phyloP scores from a whole-genome alignment of 2,888 invertebrate genomes.

The Hyppa rectilinea region DNA sequence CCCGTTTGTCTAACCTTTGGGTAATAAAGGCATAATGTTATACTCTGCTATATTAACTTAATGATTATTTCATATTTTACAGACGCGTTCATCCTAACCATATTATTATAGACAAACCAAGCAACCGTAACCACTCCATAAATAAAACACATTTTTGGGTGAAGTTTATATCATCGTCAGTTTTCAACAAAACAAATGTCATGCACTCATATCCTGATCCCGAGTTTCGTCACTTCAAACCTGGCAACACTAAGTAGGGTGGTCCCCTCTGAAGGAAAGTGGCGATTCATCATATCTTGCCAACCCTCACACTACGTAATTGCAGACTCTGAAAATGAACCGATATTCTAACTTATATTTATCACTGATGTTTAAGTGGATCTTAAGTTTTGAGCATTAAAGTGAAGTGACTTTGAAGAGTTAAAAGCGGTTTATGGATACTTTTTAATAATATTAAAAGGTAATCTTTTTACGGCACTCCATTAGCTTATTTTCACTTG shows the following conservation, averaged over 20 bases:
- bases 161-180: background rate
- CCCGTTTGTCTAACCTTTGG: too few relatives aligned
- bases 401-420: constrained; percentile 48
- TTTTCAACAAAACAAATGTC: constrained; percentile 22
- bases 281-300: constrained; percentile 70
- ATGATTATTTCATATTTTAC: background rate
- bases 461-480: constrained; percentile 39
- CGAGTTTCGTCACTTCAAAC: constrained; percentile 19
- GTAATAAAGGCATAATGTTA: too few relatives aligned
- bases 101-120: too few relatives aligned
- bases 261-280: constrained; percentile 64
- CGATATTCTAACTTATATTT: constrained; percentile 59
- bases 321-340: constrained; percentile 64
- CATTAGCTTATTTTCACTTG: constrained; percentile 34
- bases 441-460: constrained; percentile 33
- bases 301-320: constrained; percentile 66
- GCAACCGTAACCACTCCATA: background rate
- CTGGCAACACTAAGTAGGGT: constrained; percentile 54
- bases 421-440: constrained; percentile 37
- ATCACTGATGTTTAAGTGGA: constrained; percentile 55
- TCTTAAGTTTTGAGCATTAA: constrained; percentile 38
- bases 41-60: too few relatives aligned
- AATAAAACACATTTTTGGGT: background rate
- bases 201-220: constrained; percentile 37
- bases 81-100: background rate